These are phyloP conservation scores for Gryllus bimaculatus DNA, from an alignment of 1,140 invertebrate genomes.

Conservation along the genomic window DNA sequence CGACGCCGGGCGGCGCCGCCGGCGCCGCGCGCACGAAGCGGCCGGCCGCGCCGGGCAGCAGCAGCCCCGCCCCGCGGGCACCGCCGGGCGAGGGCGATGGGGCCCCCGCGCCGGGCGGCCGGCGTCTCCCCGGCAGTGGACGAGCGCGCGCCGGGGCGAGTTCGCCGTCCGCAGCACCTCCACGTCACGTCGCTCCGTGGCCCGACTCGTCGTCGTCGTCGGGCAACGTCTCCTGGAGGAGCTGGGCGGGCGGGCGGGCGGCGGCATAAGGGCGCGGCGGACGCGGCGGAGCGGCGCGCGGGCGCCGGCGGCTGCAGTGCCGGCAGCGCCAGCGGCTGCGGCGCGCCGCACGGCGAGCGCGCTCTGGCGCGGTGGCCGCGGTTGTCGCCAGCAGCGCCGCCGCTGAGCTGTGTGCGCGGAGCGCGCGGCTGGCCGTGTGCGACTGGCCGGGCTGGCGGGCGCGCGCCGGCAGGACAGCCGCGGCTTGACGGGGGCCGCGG, in stretches of 20 bases:
- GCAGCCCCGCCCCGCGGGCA: background rate
- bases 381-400: constrained; percentile 54
- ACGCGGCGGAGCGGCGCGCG: constrained; percentile 32
- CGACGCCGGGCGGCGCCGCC: constrained; percentile 26
- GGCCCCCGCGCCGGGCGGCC: background rate
- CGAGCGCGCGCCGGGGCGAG: background rate
- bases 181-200: constrained; percentile 53
- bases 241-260: constrained; percentile 32
- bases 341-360: constrained; percentile 20
- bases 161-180: constrained; percentile 33
- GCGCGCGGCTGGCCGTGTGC: background rate
- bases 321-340: constrained; percentile 31
- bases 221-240: constrained; percentile 38
- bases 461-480: constrained; percentile 3
- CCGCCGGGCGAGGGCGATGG: background rate
- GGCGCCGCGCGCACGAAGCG: constrained; percentile 12
- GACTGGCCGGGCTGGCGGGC: background rate
- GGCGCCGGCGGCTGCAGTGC: constrained; percentile 28
- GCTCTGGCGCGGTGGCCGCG: constrained; percentile 33
- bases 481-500: background rate
- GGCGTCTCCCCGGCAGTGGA: constrained; percentile 8
- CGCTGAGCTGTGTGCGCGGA: constrained; percentile 43
- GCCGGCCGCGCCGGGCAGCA: background rate
- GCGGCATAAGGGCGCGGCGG: constrained; percentile 33
- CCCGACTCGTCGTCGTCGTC: constrained; percentile 55